These are phyloP conservation scores for Sebastolobus altivelis DNA, from an alignment of 2,797 vertebrate genomes.

Conservation along the genomic window DNA sequence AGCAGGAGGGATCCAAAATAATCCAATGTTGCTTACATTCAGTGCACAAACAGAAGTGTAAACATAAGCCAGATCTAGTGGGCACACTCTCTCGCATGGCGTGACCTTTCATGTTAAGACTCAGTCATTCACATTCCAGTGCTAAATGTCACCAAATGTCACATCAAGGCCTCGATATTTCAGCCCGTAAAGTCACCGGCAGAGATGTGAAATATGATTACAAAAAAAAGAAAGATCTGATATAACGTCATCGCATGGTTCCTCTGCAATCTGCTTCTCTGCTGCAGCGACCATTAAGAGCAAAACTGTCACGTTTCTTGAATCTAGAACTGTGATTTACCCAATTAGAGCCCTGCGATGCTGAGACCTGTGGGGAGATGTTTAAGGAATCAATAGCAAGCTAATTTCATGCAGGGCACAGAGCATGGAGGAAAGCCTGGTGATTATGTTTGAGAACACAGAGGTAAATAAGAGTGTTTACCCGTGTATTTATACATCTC, in stretches of 20 bases:
- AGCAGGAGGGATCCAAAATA: slow-evolving; percentile 27
- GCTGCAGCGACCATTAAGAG: slow-evolving; percentile 20
- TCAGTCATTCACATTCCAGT: slow-evolving; percentile 69
- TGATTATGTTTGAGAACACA: slow-evolving; percentile 74
- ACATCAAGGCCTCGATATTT: slow-evolving; percentile 60
- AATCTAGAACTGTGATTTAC: slow-evolving; percentile 48
- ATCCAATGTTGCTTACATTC: slow-evolving; percentile 14
- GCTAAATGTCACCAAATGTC: slow-evolving; percentile 84
- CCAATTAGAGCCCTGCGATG: slow-evolving; percentile 56
- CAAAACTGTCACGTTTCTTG: slow-evolving; percentile 48
- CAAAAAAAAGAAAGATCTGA: slow-evolving; percentile 23
- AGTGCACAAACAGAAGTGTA: slow-evolving; percentile 43
- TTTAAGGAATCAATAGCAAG: slow-evolving; percentile 73
- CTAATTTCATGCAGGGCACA: slow-evolving; percentile 79
- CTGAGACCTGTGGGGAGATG: slow-evolving; percentile 60
- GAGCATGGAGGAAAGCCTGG: slow-evolving; percentile 65
- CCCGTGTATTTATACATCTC: slow-evolving; percentile 72
- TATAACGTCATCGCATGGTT: slow-evolving; percentile 7
- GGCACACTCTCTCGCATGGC: slow-evolving; percentile 57
- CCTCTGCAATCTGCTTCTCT: slow-evolving; percentile 12
- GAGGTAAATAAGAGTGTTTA: slow-evolving; percentile 76
- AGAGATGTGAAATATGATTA: slow-evolving; percentile 61
- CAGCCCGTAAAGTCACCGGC: slow-evolving; percentile 40
- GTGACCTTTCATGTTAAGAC: slow-evolving; percentile 77
- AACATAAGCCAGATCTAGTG: slow-evolving; percentile 53